These are phyloP conservation scores for Lepas anatifera DNA, from an alignment of 2,888 invertebrate species.

Conservation along the genomic window DNA sequence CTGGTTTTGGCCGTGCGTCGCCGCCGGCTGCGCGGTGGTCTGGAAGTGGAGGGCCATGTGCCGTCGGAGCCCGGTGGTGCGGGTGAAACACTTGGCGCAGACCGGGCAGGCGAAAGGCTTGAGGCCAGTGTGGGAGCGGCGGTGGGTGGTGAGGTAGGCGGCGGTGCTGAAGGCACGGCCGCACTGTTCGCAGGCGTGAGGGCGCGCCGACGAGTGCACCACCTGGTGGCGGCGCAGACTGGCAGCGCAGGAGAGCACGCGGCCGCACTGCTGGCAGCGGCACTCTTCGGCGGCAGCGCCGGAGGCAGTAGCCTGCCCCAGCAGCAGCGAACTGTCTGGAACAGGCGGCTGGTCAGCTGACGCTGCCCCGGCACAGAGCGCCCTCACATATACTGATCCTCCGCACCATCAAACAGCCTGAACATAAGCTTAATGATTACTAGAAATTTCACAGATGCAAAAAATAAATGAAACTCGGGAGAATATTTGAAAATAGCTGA, in stretches of 20 bases:
- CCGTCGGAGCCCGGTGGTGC: conserved; percentile 1
- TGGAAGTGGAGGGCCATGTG: neutral
- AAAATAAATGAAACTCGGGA: too few species aligned
- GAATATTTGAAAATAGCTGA: too few species aligned
- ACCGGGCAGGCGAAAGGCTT: neutral
- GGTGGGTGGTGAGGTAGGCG: neutral
- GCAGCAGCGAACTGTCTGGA: too few species aligned
- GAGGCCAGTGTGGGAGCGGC: neutral
- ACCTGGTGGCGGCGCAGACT: conserved; percentile 9
- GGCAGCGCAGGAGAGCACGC: conserved; percentile 5
- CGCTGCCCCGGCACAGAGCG: too few species aligned
- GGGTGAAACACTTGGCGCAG: neutral
- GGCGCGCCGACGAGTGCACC: neutral
- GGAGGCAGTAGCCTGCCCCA: too few species aligned
- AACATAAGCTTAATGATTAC: too few species aligned
- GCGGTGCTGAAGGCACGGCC: conserved; percentile 7
- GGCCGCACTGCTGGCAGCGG: neutral
- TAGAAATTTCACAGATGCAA: too few species aligned
- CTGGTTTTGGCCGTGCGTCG: too few species aligned
- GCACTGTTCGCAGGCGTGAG: neutral
- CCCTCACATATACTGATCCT: too few species aligned
- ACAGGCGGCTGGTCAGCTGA: too few species aligned
- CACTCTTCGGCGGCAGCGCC: neutral
- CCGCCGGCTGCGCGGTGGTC: neutral
- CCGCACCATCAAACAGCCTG: too few species aligned